Base-by-base conservation (phyloP, 2,888 invertebrate genomes). In the Drosophila pseudotakahashii region DNA sequence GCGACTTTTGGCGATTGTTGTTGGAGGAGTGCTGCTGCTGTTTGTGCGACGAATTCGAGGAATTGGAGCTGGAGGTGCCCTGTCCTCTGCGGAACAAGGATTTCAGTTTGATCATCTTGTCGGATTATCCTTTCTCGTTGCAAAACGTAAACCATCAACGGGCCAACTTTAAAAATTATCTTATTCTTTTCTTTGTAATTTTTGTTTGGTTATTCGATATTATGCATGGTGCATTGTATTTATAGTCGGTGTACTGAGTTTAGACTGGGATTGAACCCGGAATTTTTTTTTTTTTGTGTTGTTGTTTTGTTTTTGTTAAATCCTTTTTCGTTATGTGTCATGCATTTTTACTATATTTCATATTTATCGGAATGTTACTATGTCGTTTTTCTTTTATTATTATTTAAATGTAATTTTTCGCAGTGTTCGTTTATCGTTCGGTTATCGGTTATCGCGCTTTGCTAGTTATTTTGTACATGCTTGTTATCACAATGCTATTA, bases 61-160 rank as follows among this genome's bases (percentile, higher is more conserved):
- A 90, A 39, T 90, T 89, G 50, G 90, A 91, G 82, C 91, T 90
- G 69, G 92, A 92, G 75, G 90, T 93, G 90, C 94, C 94, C 91
- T 95, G 96, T 90, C 96, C 96, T 95, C 97, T 96, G 94, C 97
- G 97, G 94, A 97, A 97, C 92, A 97, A 95, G 91, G 97, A 96
- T 94, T 97, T 97, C 93, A 97, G 95, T 94, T 97, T 97, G 95
- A 97, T 97, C 96, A 96, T 97, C 93, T 94, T 95, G 54, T 37
- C 41, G 37, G 39, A 52, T 50, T 69, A 23, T 57, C 67, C 36
- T 37, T 63, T n/a, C 37, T 58, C 62, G 23, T 59, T 60, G 71
- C 88, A 75, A 77, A 88, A 81, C 86, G 83, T 82, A 32, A 85
- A 81, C 75, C 86, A 88, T 85, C 70, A 85, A 88, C 77, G 55